Conservation (phyloP, 2,113 vertebrate genomes). For the Nothocercus nigrocapillus region DNA sequence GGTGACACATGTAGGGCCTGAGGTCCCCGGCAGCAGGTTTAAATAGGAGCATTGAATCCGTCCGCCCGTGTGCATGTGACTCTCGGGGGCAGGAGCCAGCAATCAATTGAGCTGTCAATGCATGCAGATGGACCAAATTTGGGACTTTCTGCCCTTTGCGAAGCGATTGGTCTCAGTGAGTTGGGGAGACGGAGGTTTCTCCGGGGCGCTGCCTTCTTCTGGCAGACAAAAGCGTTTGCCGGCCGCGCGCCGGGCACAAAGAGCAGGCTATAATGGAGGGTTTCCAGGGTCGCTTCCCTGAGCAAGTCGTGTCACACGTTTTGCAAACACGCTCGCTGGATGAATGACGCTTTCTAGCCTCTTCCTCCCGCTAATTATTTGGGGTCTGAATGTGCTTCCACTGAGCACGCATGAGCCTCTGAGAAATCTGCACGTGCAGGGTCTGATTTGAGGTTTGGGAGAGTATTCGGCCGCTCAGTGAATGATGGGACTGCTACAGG, state of each 20-base stretch:
- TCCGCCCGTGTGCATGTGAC: background rate
- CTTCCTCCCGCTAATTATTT: background rate
- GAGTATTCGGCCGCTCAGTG: background rate
- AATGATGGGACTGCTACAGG: fast-evolving
- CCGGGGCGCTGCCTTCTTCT: background rate
- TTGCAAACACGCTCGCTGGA: background rate
- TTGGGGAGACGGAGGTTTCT: background rate
- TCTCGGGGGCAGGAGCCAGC: background rate
- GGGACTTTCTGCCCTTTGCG: background rate
- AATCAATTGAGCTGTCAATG: background rate
- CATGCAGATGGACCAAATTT: background rate
- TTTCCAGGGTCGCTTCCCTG: background rate
- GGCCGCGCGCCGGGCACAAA: background rate
- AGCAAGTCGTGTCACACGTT: background rate
- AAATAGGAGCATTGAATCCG: conserved; percentile 37
- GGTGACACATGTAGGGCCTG: conserved; percentile 10
- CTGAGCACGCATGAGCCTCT: background rate
- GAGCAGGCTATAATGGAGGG: background rate
- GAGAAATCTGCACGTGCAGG: fast-evolving
- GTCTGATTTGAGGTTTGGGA: background rate
- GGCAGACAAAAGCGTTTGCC: background rate
- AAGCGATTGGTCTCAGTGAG: background rate
- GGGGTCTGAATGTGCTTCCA: background rate
- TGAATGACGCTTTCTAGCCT: background rate
- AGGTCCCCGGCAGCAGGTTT: conserved; percentile 16